phyloP scores from a whole-genome alignment of 2,888 invertebrate species.

The Odontocerum albicorne region DNA sequence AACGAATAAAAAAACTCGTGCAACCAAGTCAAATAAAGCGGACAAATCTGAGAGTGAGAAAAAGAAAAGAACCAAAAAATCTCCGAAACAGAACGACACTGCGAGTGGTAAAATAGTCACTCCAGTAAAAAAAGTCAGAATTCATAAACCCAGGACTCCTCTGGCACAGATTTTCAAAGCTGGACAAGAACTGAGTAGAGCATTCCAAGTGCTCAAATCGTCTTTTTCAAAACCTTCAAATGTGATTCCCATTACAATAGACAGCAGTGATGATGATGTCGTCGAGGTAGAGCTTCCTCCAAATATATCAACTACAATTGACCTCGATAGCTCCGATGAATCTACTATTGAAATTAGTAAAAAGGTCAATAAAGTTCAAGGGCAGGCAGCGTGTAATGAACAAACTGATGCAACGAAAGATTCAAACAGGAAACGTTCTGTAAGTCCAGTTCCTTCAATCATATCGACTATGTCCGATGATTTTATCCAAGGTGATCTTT shows the following conservation, averaged over 20 bases:
- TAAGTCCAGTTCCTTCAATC: constrained; percentile 54
- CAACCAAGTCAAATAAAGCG: too few species aligned
- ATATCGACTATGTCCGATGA: constrained; percentile 57
- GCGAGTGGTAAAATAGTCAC: too few species aligned
- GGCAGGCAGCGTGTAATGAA: neutral
- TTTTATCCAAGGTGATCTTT: constrained; percentile 54
- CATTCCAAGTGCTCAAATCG: neutral
- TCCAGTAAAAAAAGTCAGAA: too few species aligned
- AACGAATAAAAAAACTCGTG: too few species aligned
- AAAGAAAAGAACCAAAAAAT: too few species aligned
- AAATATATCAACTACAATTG: constrained; percentile 48
- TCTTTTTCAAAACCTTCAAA: neutral
- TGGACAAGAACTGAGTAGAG: too few species aligned
- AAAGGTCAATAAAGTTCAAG: neutral
- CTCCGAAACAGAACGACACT: too few species aligned
- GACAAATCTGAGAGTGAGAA: too few species aligned
- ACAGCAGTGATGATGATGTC: constrained; percentile 52
- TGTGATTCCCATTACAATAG: constrained; percentile 15
- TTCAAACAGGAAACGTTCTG: constrained; percentile 16
- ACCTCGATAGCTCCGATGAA: constrained; percentile 56
- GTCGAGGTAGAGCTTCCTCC: constrained; percentile 51
- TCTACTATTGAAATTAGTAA: neutral
- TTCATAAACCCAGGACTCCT: too few species aligned
- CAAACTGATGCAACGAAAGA: constrained; percentile 6
- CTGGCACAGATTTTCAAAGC: too few species aligned